Conservation (phyloP, 2,888 invertebrate species). For the Ditula angustiorana region DNA sequence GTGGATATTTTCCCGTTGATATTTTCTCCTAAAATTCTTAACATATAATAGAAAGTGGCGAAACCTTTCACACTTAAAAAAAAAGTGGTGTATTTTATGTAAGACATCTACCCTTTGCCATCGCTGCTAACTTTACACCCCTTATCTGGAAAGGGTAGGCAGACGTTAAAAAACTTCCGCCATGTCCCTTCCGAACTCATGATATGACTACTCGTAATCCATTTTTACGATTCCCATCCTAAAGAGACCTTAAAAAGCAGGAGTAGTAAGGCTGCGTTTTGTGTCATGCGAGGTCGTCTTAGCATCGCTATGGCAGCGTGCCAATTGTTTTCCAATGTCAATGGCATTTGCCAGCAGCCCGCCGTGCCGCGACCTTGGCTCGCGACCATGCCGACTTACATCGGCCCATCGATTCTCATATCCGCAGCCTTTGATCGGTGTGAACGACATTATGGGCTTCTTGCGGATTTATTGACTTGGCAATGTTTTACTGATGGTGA, state of each 20-base stretch:
- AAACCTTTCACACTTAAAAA: conserved; percentile 9
- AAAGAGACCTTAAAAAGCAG: conserved; percentile 13
- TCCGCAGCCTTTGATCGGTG: conserved; percentile 34
- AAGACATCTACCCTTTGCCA: conserved; percentile 17
- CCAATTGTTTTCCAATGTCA: conserved; percentile 74
- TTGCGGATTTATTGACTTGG: conserved; percentile 25
- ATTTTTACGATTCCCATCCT: conserved; percentile 2
- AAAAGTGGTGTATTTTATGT: conserved; percentile 29
- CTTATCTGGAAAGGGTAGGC: conserved; percentile 16
- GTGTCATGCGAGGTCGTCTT: conserved; percentile 57
- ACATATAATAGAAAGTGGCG: conserved; percentile 1
- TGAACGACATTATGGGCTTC: conserved; percentile 29
- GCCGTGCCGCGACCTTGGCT: conserved; percentile 42
- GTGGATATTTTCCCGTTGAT: background rate
- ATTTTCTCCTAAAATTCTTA: background rate
- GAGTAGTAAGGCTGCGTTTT: conserved; percentile 24
- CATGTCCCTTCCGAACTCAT: conserved; percentile 4
- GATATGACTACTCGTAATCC: background rate
- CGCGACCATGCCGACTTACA: conserved; percentile 12
- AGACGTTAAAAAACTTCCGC: conserved; percentile 19
- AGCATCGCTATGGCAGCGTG: conserved; percentile 45
- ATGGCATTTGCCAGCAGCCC: conserved; percentile 65
- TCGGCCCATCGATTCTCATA: conserved; percentile 14
- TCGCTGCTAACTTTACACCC: conserved; percentile 10
- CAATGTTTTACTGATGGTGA: conserved; percentile 11